phyloP scores from a whole-genome alignment of 2,888 invertebrate genomes.

The Agonopterix arenella region DNA sequence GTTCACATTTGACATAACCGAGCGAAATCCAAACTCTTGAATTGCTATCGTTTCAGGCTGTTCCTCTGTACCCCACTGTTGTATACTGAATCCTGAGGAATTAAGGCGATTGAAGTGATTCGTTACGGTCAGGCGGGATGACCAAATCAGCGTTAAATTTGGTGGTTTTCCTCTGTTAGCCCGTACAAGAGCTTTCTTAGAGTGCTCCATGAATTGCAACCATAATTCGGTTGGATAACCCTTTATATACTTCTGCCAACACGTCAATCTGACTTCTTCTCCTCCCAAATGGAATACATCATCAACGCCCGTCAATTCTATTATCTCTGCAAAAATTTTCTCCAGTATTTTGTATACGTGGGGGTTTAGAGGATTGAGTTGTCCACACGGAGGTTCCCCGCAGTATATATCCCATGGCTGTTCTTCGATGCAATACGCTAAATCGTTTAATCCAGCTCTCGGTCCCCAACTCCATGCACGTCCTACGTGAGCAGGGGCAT shows the following conservation, averaged over 20 bases:
- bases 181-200: constrained; percentile 75
- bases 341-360: constrained; percentile 84
- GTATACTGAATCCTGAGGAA: constrained; percentile 65
- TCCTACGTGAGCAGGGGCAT: constrained; percentile 93
- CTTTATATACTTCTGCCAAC: constrained; percentile 85
- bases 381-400: constrained; percentile 92
- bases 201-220: constrained; percentile 85
- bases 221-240: constrained; percentile 86
- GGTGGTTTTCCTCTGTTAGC: constrained; percentile 78
- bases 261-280: constrained; percentile 87
- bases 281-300: constrained; percentile 90
- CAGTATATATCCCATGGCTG: constrained; percentile 88
- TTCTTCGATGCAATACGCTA: constrained; percentile 88
- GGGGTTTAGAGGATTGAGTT: constrained; percentile 88
- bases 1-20: constrained; percentile 91
- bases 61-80: constrained; percentile 85
- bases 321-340: constrained; percentile 84
- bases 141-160: constrained; percentile 82
- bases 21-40: constrained; percentile 84
- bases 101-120: constrained; percentile 80
- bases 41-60: constrained; percentile 88
- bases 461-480: constrained; percentile 93
- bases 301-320: constrained; percentile 83
- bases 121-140: constrained; percentile 84
- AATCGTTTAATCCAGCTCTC: constrained; percentile 83